Evolutionary conservation across 2,797 vertebrate species (phyloP), one percentile per base, ranked within the genome.

Genomic region (Enteromius viviparus): DNA sequence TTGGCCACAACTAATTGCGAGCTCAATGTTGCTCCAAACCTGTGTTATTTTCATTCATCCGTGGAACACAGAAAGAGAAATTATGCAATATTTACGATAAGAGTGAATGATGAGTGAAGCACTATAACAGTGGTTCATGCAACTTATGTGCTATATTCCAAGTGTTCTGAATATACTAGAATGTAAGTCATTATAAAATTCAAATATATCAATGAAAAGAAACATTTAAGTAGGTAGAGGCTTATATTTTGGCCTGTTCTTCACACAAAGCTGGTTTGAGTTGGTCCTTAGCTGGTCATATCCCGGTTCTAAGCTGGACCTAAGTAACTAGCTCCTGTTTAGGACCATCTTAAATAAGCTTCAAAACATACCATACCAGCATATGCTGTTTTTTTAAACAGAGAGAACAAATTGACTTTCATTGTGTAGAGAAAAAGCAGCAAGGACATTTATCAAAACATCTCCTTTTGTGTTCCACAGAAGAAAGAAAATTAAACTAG

Each of bases 401-500:
- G 49, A 19, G 9, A 53, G 17, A 53, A 29, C 17, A 32, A 3
- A 2, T 14, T 76, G 51, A 23, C 32, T 76, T 76, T 58, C 12
- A 40, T 17, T 40, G 11, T 9, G 23, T 17, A n/a, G 60, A 21
- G 14, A 40, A 37, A 58, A 58, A 58, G 11, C 74, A 10, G 9
- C 34, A 3, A 68, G 3, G 19, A 40, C 34, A 68, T 68, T 40
- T 40, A 21, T 60, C 34, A 60, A 60, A 76, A 76, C 74, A 42
- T 58, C 51, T 37, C 11, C 32, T 58, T 74, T 58, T 60, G 74
- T 58, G 34, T 60, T 42, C 71, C 29, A 37, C 29, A 34, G 71
- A 74, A 53, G 71, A 74, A n/a, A 74, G 29, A 74, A 74, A 51
- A 6, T 37, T 10, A 37, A n/a, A 14, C 11, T 75, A n/a, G 32